Conservation (phyloP, 2,113 vertebrate genomes). For the Taxidea taxus region DNA sequence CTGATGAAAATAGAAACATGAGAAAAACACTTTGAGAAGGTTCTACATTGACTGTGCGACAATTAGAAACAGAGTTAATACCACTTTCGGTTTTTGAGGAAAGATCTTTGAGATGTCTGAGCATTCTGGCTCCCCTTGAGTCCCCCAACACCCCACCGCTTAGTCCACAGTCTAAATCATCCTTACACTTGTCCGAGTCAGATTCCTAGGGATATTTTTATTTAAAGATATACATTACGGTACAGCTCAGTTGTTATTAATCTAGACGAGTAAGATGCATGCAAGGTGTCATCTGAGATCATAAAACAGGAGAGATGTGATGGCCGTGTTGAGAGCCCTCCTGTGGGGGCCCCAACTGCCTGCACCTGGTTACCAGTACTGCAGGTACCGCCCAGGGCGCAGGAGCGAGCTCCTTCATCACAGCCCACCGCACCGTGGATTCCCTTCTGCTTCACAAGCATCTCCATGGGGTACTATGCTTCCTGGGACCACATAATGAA, state of each 20-base stretch:
- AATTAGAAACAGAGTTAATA: neutral
- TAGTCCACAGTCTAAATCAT: neutral
- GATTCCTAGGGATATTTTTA: neutral
- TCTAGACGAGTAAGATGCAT: neutral
- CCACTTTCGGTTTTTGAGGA: neutral
- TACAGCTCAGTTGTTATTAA: neutral
- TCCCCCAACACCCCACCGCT: neutral
- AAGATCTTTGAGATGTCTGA: neutral
- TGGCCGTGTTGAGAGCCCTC: neutral
- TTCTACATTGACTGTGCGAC: neutral
- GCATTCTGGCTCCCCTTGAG: rapidly evolving
- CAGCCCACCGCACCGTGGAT: rapidly evolving
- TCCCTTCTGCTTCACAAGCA: neutral
- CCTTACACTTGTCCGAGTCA: neutral
- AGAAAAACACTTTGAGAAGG: neutral
- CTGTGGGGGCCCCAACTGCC: neutral
- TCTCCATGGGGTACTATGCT: neutral
- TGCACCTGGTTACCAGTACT: rapidly evolving
- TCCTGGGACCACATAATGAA: neutral
- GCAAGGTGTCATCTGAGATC: neutral
- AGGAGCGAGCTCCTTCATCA: neutral
- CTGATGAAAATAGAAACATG: neutral
- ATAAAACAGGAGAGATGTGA: neutral
- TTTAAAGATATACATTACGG: neutral
- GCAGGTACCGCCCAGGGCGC: rapidly evolving